These are phyloP conservation scores for Diglossa cyanea DNA, from an alignment of 2,797 vertebrate species.

Conservation along the genomic window DNA sequence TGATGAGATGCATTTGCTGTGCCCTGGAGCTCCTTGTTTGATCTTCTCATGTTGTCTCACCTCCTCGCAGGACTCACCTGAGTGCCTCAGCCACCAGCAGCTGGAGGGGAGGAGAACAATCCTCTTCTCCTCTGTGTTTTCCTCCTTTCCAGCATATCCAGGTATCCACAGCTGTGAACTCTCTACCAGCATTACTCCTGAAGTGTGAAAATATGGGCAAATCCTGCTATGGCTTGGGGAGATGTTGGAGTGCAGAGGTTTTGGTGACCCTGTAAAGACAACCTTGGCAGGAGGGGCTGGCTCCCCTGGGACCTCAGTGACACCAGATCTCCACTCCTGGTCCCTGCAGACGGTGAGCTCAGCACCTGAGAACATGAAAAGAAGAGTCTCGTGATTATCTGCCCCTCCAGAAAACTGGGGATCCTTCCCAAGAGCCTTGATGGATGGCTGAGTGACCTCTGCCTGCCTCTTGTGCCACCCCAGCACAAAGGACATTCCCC, in stretches of 20 bases:
- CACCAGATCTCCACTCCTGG: neutral
- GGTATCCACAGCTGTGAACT: neutral
- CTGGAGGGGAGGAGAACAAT: neutral
- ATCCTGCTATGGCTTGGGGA: neutral
- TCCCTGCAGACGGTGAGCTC: neutral
- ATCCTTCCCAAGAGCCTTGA: neutral
- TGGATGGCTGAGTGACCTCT: neutral
- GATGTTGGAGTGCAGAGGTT: neutral
- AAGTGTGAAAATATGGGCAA: neutral
- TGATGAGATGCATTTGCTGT: neutral
- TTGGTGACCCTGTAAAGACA: neutral
- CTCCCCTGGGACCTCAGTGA: neutral
- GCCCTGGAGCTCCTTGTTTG: neutral
- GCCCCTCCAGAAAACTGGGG: neutral
- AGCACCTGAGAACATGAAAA: neutral
- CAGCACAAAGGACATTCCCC: neutral
- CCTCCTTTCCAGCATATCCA: neutral
- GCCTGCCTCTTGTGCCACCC: neutral
- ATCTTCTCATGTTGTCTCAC: neutral
- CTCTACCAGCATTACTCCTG: accelerated
- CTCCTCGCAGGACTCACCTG: neutral
- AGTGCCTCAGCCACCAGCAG: neutral
- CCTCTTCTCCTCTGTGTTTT: neutral
- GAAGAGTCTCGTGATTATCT: neutral
- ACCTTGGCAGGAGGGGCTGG: neutral